A percentile compares a stretch with the other conserved stretches of the same genome.
phyloP scores from a whole-genome alignment of 2,888 invertebrate species.

The Conomelus anceps region DNA sequence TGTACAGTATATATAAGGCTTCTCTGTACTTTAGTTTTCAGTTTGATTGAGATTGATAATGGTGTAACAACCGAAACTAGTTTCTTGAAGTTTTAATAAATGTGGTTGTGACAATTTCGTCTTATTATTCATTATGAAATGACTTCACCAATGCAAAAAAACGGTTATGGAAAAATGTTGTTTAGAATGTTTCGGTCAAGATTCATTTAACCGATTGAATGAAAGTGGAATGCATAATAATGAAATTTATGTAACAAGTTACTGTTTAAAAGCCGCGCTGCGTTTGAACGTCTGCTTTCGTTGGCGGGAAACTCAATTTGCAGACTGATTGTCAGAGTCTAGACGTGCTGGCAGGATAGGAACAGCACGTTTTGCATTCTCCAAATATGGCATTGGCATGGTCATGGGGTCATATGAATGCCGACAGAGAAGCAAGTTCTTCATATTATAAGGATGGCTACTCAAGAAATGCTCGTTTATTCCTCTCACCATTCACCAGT shows the following conservation, averaged over 20 bases:
- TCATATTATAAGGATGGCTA: background rate
- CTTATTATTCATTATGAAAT: too few species aligned
- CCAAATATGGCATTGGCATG: background rate
- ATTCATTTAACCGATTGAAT: too few species aligned
- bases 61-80: too few species aligned
- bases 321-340: background rate
- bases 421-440: background rate
- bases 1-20: too few species aligned
- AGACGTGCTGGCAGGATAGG: background rate
- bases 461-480: background rate
- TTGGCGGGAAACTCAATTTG: background rate
- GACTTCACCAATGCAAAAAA: too few species aligned
- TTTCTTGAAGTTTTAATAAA: too few species aligned
- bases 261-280: background rate
- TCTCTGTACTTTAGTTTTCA: too few species aligned
- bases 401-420: background rate
- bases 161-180: too few species aligned
- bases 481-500: background rate
- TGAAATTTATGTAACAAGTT: background rate
- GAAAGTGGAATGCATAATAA: background rate
- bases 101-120: too few species aligned
- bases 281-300: too few species aligned
- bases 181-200: too few species aligned
- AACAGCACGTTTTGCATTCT: background rate
- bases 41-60: too few species aligned